Evolutionary conservation across 2,797 vertebrate species (phyloP).

Genomic region (Enteromius radiatus): DNA sequence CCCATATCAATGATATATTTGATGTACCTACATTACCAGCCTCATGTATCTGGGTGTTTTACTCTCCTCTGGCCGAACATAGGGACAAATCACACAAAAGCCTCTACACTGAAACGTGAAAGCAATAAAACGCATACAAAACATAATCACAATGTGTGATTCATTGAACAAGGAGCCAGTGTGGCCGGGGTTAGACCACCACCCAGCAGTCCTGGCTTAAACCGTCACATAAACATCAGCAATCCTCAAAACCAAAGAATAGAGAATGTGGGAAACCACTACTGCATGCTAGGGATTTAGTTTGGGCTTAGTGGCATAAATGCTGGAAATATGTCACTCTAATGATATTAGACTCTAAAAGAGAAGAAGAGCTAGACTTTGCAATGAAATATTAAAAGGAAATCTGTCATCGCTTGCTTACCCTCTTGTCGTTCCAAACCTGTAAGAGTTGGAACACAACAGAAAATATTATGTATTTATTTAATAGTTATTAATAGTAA

Average conservation of each 20-base stretch:
- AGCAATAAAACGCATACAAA: conserved; percentile 2
- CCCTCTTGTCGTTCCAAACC: neutral
- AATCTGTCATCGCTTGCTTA: neutral
- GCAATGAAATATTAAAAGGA: neutral
- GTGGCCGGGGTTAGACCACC: conserved; percentile 20
- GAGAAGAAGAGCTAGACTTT: neutral
- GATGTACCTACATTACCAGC: neutral
- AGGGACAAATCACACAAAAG: conserved; percentile 3
- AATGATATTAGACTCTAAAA: conserved; percentile 23
- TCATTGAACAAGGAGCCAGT: conserved; percentile 6
- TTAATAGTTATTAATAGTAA: neutral
- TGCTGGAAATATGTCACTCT: conserved; percentile 19
- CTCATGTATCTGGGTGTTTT: conserved; percentile 16
- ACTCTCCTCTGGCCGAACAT: neutral
- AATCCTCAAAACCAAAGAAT: conserved; percentile 29
- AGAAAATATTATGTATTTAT: neutral
- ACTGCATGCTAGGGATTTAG: conserved; percentile 29
- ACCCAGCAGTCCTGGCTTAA: conserved; percentile 19
- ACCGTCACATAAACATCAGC: conserved; percentile 21
- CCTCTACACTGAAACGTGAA: neutral
- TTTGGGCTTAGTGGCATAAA: conserved; percentile 19
- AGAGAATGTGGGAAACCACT: conserved; percentile 38
- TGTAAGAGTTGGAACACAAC: neutral
- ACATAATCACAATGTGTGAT: conserved; percentile 10
- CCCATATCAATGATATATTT: conserved; percentile 68